Percentiles rank a stretch among this genome's conserved stretches.
These are phyloP conservation scores for Motacilla alba DNA, from an alignment of 2,113 vertebrate genomes.

Conservation along the genomic window DNA sequence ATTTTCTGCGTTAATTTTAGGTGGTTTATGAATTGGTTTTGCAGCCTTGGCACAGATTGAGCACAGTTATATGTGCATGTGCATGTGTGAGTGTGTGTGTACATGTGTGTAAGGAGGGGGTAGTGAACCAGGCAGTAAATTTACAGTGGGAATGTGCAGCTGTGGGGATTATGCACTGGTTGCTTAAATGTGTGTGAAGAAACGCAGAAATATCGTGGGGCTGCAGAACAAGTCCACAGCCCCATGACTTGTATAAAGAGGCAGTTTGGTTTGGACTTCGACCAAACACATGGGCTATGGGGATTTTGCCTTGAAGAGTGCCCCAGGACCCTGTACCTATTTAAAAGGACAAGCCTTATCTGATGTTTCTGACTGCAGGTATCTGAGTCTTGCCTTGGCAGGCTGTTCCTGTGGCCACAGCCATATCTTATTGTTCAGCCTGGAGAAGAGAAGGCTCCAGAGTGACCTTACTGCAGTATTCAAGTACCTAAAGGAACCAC, in stretches of 20 bases:
- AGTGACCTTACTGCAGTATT: neutral
- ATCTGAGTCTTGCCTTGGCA: neutral
- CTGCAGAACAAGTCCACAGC: neutral
- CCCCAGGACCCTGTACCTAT: neutral
- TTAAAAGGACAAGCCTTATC: neutral
- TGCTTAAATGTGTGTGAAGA: conserved; percentile 14
- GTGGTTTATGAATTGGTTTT: neutral
- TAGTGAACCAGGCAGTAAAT: neutral
- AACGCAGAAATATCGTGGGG: neutral
- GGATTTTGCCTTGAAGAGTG: neutral
- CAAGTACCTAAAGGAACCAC: neutral
- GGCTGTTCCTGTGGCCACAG: neutral
- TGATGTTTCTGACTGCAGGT: neutral
- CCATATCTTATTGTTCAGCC: rapidly evolving
- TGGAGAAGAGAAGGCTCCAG: neutral
- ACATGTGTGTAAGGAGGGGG: neutral
- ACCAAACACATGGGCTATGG: neutral
- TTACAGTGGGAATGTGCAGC: conserved; percentile 5
- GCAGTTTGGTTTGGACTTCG: neutral
- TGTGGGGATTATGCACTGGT: conserved; percentile 21
- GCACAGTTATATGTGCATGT: neutral
- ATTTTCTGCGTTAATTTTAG: neutral
- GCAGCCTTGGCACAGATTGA: neutral
- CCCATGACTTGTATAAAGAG: neutral
- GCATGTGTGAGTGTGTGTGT: neutral